Percentiles rank a stretch among this genome's conserved stretches.
Conservation (phyloP, 2,888 invertebrate genomes). For the Stenchaetothrips biformis region DNA sequence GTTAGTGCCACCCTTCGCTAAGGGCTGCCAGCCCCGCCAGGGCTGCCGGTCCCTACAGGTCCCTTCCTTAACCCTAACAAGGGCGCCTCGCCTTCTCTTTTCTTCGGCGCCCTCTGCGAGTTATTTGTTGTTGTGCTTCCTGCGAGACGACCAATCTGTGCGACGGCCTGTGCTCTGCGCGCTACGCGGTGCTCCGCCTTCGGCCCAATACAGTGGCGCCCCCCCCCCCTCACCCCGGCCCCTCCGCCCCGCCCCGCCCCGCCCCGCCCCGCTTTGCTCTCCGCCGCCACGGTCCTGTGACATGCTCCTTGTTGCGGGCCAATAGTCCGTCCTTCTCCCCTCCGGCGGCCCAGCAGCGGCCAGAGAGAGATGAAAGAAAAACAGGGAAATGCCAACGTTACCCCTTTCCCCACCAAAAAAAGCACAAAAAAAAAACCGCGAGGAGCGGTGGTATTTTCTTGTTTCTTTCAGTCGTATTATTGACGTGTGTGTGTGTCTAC, state of each 20-base stretch:
- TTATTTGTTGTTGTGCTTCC: slow-evolving; percentile 23
- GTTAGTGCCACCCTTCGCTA: neutral
- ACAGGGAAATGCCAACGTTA: neutral
- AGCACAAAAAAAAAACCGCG: neutral
- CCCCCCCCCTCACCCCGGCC: neutral
- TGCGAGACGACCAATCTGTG: slow-evolving; percentile 13
- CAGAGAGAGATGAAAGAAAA: neutral
- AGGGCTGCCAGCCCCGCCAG: no score
- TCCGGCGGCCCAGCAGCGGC: neutral
- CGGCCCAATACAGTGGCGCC: neutral
- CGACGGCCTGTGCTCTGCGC: neutral
- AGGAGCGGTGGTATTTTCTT: neutral
- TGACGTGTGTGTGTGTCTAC: neutral
- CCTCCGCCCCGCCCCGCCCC: no score
- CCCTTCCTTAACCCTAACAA: slow-evolving; percentile 17
- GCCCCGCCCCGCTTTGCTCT: no score
- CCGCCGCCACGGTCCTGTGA: no score
- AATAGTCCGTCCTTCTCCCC: no score
- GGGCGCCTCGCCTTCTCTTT: neutral
- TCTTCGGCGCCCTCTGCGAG: neutral
- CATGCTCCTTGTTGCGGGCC: neutral
- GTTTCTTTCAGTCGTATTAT: neutral
- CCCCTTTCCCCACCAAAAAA: neutral
- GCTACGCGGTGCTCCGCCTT: no score
- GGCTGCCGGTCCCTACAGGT: neutral